These are phyloP conservation scores for Dryomyza anilis DNA, from an alignment of 2,888 invertebrate genomes.

Conservation along the genomic window DNA sequence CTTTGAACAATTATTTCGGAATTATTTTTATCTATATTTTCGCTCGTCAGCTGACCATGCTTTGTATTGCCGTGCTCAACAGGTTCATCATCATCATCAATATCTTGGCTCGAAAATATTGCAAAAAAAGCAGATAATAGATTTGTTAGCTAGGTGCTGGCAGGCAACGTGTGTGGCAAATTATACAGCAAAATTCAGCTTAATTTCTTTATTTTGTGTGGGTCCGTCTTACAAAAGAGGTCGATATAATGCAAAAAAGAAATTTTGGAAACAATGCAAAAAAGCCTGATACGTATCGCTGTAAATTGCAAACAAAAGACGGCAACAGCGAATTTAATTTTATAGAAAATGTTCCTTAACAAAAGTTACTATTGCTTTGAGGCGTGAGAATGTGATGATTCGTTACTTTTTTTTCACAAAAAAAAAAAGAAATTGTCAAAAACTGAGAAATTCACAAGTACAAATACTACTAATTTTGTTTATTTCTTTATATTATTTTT, in stretches of 20 bases:
- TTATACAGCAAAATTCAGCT: neutral
- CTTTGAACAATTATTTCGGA: constrained; percentile 10
- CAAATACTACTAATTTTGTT: no score
- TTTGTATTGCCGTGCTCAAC: constrained; percentile 1
- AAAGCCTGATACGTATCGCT: neutral
- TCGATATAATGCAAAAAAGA: neutral
- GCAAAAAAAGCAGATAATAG: no score
- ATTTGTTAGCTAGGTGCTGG: neutral
- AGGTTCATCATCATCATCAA: constrained; percentile 3
- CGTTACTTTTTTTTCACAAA: neutral
- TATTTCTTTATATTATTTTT: no score
- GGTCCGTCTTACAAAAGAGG: neutral
- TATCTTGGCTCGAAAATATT: no score
- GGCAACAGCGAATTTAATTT: neutral
- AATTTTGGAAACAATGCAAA: neutral
- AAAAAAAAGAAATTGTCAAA: neutral
- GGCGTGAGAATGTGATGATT: no score
- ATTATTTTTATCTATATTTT: neutral
- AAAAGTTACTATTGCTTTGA: no score
- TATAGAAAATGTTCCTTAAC: no score
- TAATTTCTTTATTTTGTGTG: constrained; percentile 5
- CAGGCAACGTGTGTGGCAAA: constrained; percentile 31
- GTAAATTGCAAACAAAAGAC: neutral
- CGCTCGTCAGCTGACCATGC: no score
- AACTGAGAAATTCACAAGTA: no score